These are phyloP conservation scores for Crocidura indochinensis DNA, from an alignment of 2,797 vertebrate species.

Conservation along the genomic window DNA sequence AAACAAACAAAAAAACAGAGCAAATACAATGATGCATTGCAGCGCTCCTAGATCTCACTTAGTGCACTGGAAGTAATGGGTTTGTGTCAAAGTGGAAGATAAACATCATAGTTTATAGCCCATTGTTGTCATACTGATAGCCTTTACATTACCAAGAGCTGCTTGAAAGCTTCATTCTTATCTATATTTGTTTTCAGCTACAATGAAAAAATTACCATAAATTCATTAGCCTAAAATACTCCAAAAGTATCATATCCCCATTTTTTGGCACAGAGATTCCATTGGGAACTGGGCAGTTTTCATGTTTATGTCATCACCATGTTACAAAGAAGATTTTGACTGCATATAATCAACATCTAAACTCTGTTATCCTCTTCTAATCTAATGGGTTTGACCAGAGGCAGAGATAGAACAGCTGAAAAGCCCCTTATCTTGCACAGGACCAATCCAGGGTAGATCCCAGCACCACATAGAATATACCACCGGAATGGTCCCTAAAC, in stretches of 20 bases:
- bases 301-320: not conserved
- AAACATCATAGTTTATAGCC: no score
- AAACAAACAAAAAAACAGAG: not conserved
- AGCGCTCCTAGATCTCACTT: not conserved
- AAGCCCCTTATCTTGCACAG: no score
- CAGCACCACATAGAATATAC: no score
- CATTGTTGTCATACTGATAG: not conserved
- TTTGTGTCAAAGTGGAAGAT: not conserved
- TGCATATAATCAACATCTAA: not conserved
- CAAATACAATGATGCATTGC: not conserved
- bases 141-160: constrained; percentile 23
- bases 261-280: constrained; percentile 16
- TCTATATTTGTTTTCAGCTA: not conserved
- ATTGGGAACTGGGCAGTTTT: not conserved
- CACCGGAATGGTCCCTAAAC: no score
- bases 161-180: constrained; percentile 15
- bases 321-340: not conserved
- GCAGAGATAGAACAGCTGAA: no score
- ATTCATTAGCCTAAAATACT: constrained; percentile 4
- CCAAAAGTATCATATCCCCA: not conserved
- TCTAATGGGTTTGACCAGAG: no score
- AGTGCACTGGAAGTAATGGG: not conserved
- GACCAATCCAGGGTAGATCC: no score
- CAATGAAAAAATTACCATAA: not conserved
- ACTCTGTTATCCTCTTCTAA: not conserved